Evolutionary conservation across 2,888 invertebrate species (phyloP).

Genomic region (Latheticus oryzae): DNA sequence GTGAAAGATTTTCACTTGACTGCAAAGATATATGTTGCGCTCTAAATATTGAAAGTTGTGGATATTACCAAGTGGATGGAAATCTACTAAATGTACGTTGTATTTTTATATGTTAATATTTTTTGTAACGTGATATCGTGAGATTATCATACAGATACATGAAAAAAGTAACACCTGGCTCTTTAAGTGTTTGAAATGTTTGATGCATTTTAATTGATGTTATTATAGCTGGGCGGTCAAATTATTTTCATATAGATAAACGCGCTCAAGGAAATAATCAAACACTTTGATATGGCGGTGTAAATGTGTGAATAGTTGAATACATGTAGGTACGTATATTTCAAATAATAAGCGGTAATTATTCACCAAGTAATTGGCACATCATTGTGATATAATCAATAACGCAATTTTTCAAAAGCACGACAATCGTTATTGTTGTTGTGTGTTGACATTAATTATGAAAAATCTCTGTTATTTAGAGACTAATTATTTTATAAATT

Average conservation of each 20-base stretch:
- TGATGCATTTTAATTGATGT: slow-evolving; percentile 35
- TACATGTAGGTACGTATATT: background rate
- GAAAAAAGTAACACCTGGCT: slow-evolving; percentile 40
- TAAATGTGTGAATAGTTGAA: slow-evolving; percentile 1
- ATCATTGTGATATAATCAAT: too few species aligned
- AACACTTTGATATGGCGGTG: slow-evolving; percentile 4
- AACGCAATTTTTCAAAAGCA: too few species aligned
- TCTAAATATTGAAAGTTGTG: slow-evolving; percentile 2
- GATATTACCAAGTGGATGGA: background rate
- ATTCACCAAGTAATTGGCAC: too few species aligned
- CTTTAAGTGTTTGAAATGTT: slow-evolving; percentile 28
- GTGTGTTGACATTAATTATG: too few species aligned
- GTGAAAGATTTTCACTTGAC: too few species aligned
- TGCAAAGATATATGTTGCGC: too few species aligned
- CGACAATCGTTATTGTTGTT: too few species aligned
- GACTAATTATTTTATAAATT: too few species aligned
- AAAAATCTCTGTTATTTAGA: too few species aligned
- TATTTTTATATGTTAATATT: slow-evolving; percentile 33
- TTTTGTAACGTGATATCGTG: slow-evolving; percentile 30
- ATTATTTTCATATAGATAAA: slow-evolving; percentile 18
- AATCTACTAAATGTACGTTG: slow-evolving; percentile 1
- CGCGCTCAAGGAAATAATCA: background rate
- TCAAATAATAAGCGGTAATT: too few species aligned
- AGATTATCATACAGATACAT: slow-evolving; percentile 39
- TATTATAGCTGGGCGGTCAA: slow-evolving; percentile 14